phyloP scores from a whole-genome alignment of 1,140 invertebrate genomes.

The Babylonia areolata region DNA sequence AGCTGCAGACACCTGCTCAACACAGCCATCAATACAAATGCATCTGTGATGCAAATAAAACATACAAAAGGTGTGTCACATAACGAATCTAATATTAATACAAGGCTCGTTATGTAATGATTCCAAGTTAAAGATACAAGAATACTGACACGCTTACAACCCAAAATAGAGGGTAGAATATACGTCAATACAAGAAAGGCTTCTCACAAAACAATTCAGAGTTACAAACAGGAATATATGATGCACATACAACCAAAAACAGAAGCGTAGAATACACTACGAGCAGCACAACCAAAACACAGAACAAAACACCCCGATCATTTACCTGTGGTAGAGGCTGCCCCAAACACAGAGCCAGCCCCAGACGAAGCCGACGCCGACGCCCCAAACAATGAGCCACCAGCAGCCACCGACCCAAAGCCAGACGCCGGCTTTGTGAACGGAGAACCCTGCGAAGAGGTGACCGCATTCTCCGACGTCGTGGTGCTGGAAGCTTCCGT shows the following conservation, averaged over 20 bases:
- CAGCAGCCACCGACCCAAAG: background rate
- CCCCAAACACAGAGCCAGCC: constrained; percentile 34
- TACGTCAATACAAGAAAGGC: no score
- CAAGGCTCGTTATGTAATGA: no score
- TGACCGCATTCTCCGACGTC: background rate
- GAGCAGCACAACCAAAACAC: background rate
- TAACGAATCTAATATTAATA: no score
- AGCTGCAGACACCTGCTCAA: no score
- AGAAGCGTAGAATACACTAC: background rate
- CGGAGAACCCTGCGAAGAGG: background rate
- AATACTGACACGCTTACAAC: no score
- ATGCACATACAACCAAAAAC: background rate
- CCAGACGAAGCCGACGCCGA: background rate
- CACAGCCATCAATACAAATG: no score
- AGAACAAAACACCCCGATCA: background rate
- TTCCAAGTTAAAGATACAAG: no score
- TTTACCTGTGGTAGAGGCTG: background rate
- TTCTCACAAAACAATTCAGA: no score
- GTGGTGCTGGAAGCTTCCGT: background rate
- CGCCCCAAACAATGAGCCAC: constrained; percentile 19
- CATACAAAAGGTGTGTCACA: no score
- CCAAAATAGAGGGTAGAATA: no score
- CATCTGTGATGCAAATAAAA: no score
- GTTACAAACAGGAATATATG: no score
- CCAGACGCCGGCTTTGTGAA: background rate